A percentile compares a stretch with the other conserved stretches of the same genome.
These are phyloP conservation scores for Catonia carolina DNA, from an alignment of 2,888 invertebrate genomes.

Conservation along the genomic window DNA sequence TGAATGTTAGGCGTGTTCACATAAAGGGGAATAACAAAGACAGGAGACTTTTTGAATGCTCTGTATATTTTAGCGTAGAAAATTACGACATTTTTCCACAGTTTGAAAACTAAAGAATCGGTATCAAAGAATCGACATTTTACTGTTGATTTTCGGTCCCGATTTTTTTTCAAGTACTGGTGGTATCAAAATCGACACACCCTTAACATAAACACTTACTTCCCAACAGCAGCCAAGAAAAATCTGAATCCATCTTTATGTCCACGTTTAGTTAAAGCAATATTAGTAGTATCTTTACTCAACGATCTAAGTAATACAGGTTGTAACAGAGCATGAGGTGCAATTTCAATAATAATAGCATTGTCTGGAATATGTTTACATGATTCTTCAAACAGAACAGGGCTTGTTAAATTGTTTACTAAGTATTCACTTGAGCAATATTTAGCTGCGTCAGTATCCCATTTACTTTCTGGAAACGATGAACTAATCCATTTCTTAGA, in stretches of 20 bases:
- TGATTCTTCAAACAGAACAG: constrained; percentile 52
- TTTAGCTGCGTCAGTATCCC: constrained; percentile 45
- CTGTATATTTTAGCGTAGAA: too few relatives aligned
- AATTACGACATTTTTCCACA: too few relatives aligned
- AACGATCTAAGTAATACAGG: constrained; percentile 52
- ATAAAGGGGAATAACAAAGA: too few relatives aligned
- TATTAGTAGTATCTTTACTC: constrained; percentile 43
- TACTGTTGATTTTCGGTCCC: too few relatives aligned
- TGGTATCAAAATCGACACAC: too few relatives aligned
- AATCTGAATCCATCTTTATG: constrained; percentile 48
- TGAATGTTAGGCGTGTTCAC: too few relatives aligned
- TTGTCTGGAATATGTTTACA: constrained; percentile 51
- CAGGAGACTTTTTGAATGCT: too few relatives aligned
- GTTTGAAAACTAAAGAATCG: too few relatives aligned
- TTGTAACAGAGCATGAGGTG: constrained; percentile 56
- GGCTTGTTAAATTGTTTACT: constrained; percentile 48
- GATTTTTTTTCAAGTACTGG: too few relatives aligned
- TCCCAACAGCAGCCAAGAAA: constrained; percentile 57
- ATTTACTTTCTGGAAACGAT: constrained; percentile 46
- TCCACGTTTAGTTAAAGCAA: constrained; percentile 49
- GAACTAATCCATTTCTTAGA: constrained; percentile 52
- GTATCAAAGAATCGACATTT: too few relatives aligned
- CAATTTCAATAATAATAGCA: constrained; percentile 54
- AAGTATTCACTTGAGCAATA: constrained; percentile 50
- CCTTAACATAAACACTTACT: constrained; percentile 56